Evolutionary conservation across 2,113 vertebrate genomes (phyloP).

Genomic region (Tychaedon coryphoeus): DNA sequence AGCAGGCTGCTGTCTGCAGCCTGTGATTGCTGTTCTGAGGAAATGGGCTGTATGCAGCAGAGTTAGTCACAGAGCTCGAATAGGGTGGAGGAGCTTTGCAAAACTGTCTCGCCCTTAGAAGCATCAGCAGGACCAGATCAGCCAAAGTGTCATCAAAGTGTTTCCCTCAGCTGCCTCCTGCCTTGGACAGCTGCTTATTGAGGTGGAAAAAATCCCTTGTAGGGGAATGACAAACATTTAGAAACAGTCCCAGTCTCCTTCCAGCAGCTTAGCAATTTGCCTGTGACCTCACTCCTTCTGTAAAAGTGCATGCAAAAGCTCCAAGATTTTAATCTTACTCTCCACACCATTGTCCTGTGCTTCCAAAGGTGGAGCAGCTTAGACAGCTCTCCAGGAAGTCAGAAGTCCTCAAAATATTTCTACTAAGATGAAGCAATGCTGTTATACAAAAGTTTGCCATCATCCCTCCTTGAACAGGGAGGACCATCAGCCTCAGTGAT

Average conservation of each 20-base stretch:
- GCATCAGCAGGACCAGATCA: background rate
- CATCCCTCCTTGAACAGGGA: background rate
- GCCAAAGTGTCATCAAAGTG: background rate
- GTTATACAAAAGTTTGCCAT: background rate
- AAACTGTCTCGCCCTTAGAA: background rate
- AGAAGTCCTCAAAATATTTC: background rate
- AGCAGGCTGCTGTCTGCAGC: background rate
- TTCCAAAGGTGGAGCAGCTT: background rate
- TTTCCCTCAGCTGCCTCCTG: background rate
- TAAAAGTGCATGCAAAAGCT: background rate
- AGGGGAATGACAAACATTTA: background rate
- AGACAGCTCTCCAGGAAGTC: background rate
- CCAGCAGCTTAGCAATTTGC: background rate
- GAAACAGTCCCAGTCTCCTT: background rate
- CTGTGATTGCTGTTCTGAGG: background rate
- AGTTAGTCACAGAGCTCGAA: background rate
- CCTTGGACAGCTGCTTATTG: background rate
- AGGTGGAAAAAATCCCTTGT: background rate
- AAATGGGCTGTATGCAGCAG: background rate
- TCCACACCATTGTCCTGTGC: background rate
- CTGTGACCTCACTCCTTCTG: background rate
- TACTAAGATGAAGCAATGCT: background rate
- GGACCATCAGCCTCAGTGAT: too few species aligned
- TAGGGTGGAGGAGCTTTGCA: background rate
- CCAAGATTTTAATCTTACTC: background rate